Evolutionary conservation across 1,140 invertebrate genomes (phyloP).

Genomic region (Cotesia glomerata): DNA sequence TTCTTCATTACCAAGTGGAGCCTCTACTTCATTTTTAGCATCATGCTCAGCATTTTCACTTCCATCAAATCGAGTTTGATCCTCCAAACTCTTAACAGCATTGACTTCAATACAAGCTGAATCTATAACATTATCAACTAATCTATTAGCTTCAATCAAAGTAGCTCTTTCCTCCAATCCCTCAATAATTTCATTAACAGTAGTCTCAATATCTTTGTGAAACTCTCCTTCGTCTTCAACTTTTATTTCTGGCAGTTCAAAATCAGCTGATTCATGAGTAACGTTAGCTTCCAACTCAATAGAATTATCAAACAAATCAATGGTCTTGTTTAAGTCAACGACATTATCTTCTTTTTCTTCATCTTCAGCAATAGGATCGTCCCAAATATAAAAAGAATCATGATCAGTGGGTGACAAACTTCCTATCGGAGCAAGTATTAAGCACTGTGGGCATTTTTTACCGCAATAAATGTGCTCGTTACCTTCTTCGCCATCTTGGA

Average conservation of each 20-base stretch:
- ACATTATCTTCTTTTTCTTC: neutral
- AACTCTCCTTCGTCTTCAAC: slow-evolving; percentile 47
- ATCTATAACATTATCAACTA: slow-evolving; percentile 45
- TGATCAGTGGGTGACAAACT: neutral
- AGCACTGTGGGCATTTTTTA: neutral
- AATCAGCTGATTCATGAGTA: neutral
- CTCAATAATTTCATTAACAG: slow-evolving; percentile 52
- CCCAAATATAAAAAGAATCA: slow-evolving; percentile 29
- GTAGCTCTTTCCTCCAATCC: slow-evolving; percentile 46
- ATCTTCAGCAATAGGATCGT: slow-evolving; percentile 17
- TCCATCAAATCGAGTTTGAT: slow-evolving; percentile 18
- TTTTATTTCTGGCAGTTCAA: slow-evolving; percentile 44
- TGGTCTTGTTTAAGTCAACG: slow-evolving; percentile 31
- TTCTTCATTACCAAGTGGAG: slow-evolving; percentile 33
- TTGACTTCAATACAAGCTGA: slow-evolving; percentile 10
- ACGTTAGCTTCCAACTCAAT: slow-evolving; percentile 13
- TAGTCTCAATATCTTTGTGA: slow-evolving; percentile 48
- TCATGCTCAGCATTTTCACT: slow-evolving; percentile 14
- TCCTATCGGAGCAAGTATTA: neutral
- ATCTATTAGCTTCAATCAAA: slow-evolving; percentile 36
- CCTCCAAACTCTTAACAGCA: slow-evolving; percentile 21
- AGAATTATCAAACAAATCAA: slow-evolving; percentile 37
- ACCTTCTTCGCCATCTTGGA: slow-evolving; percentile 25
- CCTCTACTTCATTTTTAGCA: slow-evolving; percentile 20
- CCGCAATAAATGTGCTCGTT: slow-evolving; percentile 24